phyloP scores from a whole-genome alignment of 2,888 invertebrate genomes.

The Lymantria dispar region DNA sequence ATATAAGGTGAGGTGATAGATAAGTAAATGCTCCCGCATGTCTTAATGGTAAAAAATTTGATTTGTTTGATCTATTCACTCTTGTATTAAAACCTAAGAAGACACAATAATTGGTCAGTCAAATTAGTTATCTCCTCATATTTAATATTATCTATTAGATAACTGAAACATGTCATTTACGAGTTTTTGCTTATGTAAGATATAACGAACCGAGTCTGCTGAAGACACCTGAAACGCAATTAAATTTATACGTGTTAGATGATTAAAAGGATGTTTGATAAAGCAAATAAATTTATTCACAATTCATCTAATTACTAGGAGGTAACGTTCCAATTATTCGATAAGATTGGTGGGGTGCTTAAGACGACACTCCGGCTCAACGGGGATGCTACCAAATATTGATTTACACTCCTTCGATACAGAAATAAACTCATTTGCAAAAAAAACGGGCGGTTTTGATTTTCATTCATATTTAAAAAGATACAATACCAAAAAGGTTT shows the following conservation, averaged over 20 bases:
- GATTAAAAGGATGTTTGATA: slow-evolving; percentile 19
- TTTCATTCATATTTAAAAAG: no score
- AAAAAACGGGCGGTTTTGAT: no score
- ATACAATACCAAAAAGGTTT: no score
- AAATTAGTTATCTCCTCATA: no score
- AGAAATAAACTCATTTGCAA: no score
- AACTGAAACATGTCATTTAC: neutral
- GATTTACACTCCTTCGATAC: slow-evolving; percentile 73
- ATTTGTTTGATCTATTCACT: no score
- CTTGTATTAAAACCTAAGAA: no score
- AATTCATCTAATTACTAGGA: slow-evolving; percentile 47
- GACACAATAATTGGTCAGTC: no score
- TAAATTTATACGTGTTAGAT: slow-evolving; percentile 4
- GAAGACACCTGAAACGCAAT: neutral
- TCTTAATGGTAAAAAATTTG: no score
- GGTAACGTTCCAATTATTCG: slow-evolving; percentile 54
- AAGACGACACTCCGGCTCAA: slow-evolving; percentile 44
- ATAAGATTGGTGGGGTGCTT: slow-evolving; percentile 37
- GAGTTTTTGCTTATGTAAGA: neutral
- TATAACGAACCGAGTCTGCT: neutral
- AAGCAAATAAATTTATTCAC: slow-evolving; percentile 38
- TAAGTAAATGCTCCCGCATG: no score
- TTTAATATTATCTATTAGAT: no score
- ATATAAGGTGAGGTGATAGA: no score
- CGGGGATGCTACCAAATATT: slow-evolving; percentile 70